Percentiles rank a stretch among this genome's conserved stretches.
phyloP scores from a whole-genome alignment of 2,888 invertebrate species.

The Chrysomela aeneicollis region DNA sequence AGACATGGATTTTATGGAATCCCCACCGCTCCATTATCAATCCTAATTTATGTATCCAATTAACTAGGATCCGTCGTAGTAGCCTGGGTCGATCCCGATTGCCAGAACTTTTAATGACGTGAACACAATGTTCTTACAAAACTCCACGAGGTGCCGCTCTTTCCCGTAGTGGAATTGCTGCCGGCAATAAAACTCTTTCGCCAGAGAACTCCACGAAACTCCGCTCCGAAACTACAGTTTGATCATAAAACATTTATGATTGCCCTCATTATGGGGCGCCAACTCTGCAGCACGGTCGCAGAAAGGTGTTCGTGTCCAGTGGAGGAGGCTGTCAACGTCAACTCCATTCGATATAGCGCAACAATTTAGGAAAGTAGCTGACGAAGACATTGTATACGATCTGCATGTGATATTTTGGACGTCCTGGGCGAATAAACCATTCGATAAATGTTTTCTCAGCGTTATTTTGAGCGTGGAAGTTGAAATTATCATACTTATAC shows the following conservation, averaged over 20 bases:
- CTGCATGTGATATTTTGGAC: no score
- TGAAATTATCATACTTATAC: no score
- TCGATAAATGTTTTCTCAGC: no score
- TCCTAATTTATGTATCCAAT: not conserved
- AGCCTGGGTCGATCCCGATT: not conserved
- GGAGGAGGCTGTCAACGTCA: not conserved
- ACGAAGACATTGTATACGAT: no score
- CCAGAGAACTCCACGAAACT: not conserved
- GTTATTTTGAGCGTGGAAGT: no score
- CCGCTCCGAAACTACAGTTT: not conserved
- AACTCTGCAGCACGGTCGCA: not conserved
- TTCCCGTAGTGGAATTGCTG: slow-evolving; percentile 2
- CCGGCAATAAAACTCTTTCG: not conserved
- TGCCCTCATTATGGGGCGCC: not conserved
- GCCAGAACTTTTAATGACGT: slow-evolving; percentile 17
- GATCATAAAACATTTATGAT: slow-evolving; percentile 3
- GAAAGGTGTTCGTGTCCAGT: not conserved
- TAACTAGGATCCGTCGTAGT: not conserved
- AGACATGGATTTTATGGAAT: no score
- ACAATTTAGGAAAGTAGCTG: no score
- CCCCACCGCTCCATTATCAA: slow-evolving; percentile 3
- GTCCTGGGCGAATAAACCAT: no score
- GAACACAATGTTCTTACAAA: slow-evolving; percentile 18
- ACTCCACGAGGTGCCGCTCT: not conserved
- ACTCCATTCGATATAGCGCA: no score